A percentile compares a stretch with the other conserved stretches of the same genome.
Conservation (phyloP, 2,113 vertebrate genomes). For the Piaya cayana region DNA sequence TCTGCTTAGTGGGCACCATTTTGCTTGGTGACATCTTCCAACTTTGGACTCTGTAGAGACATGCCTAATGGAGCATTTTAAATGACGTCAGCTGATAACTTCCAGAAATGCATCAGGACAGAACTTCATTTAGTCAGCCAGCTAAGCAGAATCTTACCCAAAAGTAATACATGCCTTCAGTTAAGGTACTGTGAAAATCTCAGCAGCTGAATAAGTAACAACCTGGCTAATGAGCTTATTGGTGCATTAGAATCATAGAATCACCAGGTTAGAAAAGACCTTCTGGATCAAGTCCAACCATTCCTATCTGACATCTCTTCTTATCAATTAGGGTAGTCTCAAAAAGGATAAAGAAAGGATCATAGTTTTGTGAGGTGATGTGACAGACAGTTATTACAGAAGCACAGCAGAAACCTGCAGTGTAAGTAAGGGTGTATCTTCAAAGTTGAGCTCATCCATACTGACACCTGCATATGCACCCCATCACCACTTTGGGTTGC, state of each 20-base stretch:
- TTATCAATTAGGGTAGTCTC: background rate
- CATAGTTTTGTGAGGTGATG: background rate
- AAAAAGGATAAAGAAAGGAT: constrained; percentile 1
- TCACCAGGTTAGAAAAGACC: too few species aligned
- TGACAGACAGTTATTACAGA: background rate
- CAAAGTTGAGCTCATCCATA: background rate
- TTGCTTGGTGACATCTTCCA: background rate
- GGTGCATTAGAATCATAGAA: background rate
- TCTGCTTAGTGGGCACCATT: background rate
- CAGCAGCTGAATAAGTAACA: background rate
- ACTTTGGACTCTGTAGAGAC: background rate
- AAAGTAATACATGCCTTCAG: background rate
- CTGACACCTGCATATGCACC: background rate
- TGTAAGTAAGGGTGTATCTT: background rate
- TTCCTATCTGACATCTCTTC: background rate
- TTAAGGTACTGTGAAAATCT: background rate
- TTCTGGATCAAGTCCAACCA: too few species aligned
- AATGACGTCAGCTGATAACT: background rate
- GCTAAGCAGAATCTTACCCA: background rate
- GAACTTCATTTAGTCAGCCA: background rate
- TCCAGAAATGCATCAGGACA: background rate
- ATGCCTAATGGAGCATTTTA: background rate
- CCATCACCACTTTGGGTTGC: rapidly evolving
- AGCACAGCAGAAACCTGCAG: background rate
- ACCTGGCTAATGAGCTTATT: background rate